Base-by-base conservation (phyloP, 1,140 invertebrate genomes). In the Tenebrio molitor region DNA sequence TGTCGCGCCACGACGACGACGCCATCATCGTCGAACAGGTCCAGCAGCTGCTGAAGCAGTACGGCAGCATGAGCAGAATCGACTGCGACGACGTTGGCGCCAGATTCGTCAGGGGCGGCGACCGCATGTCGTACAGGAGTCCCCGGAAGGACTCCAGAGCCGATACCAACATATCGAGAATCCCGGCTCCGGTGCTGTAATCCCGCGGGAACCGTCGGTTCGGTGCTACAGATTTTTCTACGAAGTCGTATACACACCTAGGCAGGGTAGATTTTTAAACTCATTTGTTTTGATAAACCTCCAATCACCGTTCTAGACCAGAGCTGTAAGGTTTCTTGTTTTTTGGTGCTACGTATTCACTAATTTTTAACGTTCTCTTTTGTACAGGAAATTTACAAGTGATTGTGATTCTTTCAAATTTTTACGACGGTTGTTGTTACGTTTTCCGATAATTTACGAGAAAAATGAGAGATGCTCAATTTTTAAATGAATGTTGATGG, bases 1-100 rank as follows among this genome's bases (percentile, higher is more conserved):
- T 91, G 2, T 89, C 89, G 74, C 88, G 88, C 19, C 86, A 89
- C 12, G 89, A 90, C 76, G 90, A 92, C 75, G 91, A 92, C 73
- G 86, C 88, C 0, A 82, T 88, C 65, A 89, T 92, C 36, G 81
- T 91, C 6, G 88, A 90, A 77, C 91, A 92, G 78, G 87, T 93
- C 81, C 91, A 92, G 76, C 88, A 89, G 4, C 84, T 93, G 10
- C 84, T 93, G 5, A 88, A 87, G 19, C 87, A 90, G 62, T 92
- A 92, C 72, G 78, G 78, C 46, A 85, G 85, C 58, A 79, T 85
- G 6, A 87, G 84, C 74, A 86, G 85, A 10, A 87, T 91, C 67
- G 84, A 86, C 74, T 86, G 86, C 2, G 86, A 88, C n/a, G 78
- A 78, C 29, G 80, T 76, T 65, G 78, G 69, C 14, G 72, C 6